Base-by-base conservation (phyloP, 1,140 invertebrate species). In the Caenorhabditis brenneri region DNA sequence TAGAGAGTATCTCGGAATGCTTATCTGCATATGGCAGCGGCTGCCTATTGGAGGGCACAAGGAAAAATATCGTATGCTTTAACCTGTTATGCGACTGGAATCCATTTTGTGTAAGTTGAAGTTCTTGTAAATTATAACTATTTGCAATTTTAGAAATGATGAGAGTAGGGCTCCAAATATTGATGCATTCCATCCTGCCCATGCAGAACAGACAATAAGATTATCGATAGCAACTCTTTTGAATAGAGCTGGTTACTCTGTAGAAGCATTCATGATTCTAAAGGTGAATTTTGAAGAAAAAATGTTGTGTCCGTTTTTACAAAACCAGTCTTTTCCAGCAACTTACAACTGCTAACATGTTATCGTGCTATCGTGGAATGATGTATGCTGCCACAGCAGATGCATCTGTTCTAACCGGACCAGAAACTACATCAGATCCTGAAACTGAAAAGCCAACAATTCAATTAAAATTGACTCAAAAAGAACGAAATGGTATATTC, bases 11-110 rank as follows among this genome's bases (percentile, higher is more conserved):
- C 81, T 29, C 42, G 36, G 6, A 65, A 74, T 27, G 58, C 82
- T 0, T 83, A 83, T 36, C 69, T 83, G 24, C 78, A 83, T n/a
- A 58, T 83, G 69, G 58, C 58, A 16, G 82, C 82, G n/a, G 82
- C 82, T 27, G 69, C 65, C 9, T 83, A 55, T 24, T 80, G 69
- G 82, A 39, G 82, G n/a, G 33, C 69, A 10, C 58, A 83, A 16
- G 82, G 82, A 16, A 79, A 65, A 22, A 46, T 65, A 24, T 46
- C 69, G 10, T 39, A 83, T 46, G 82, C 82, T 2, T 69, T 79
- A 10, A 65, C 36, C 3, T 83, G 82, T n/a, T 83, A 83, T 69
- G 58, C 48, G 12, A 80, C 82, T 22, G 82, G 58, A 15, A 42
- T 53, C 10, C 69, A 58, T 42, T 46, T 74, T 39, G 36, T 82